Evolutionary conservation across 2,888 invertebrate species (phyloP), one percentile per base, ranked within the genome.

Genomic region (Macrosoma leucophasiata): DNA sequence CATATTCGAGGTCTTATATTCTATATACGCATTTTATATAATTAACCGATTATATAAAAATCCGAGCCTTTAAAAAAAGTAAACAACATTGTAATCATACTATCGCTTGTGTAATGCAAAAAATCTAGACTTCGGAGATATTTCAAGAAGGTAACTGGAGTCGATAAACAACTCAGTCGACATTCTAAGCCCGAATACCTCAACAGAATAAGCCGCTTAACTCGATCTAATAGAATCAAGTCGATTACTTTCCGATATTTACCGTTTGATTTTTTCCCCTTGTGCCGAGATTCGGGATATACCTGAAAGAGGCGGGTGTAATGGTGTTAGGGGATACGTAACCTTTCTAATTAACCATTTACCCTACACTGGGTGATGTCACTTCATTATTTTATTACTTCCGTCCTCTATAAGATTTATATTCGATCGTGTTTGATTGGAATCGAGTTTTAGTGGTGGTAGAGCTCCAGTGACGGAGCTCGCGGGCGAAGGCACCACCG

Each of bases 191-290:
- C 61, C 51, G 35, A 51, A 62, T 57, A 62, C 59, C 60, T 65
- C 55, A 62, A 58, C n/a, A 61, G 63, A 50, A 64, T 66, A 65
- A 66, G 55, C 50, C 57, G 60, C 62, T 77, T 75, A 67, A 72
- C 70, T 77, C 68, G 75, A 72, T 70, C 71, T 78, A 82, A 81
- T 78, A 76, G 78, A 82, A 84, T 81, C 73, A 77, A 74, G 64
- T 71, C 62, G 59, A 78, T 79, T 72, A 73, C 72, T 81, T 79
- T 78, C 76, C 79, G 70, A 82, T 84, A 84, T 79, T 78, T 79
- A 81, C 79, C 64, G 71, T 72, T 72, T 69, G 76, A 75, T 79
- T 79, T 77, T 73, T 78, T 71, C 73, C 78, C 75, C 76, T 69
- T 68, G 57, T 57, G 68, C 66, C 58, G 69, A 69, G 77, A 77